Evolutionary conservation across 2,113 vertebrate species (phyloP), one percentile per base, ranked within the genome.

Genomic region (Astatotilapia flaviijosephi): DNA sequence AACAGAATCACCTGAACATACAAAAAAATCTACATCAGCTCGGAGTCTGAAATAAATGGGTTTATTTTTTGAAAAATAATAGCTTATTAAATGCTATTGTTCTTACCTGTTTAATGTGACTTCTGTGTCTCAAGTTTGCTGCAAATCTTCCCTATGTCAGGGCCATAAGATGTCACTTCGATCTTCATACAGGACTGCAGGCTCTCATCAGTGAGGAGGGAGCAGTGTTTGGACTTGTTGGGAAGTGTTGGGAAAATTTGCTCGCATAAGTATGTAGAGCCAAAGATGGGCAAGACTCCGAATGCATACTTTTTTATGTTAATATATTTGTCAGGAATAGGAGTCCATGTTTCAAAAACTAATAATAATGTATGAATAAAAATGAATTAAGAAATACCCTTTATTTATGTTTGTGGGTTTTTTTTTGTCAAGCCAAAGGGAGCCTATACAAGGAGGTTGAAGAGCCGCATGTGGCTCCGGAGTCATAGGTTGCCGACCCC

Each of bases 371-470:
- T 58, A 15, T 58, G 13, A 58, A 58, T 58, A 6, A 58, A 56
- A 28, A 31, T 58, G 26, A 28, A 58, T 28, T 58, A 58, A 58
- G 55, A 58, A 58, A 58, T 58, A 58, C 26, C 55, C 55, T 58
- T 58, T 58, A 28, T 58, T 58, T 58, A 58, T 58, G 55, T 28
- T 58, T 9, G 26, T 15, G 55, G 54, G 6, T 0, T 0, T 56
- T 26, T 56, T 54, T 56, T 56, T 58, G 26, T 58, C 55, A 9
- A 58, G 55, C 14, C 26, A 58, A 58, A 31, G 55, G 55, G 14
- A 58, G 55, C 26, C 14, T 31, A 31, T 31, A 31, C 55, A 58
- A 58, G 26, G 55, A 58, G 55, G 26, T 4, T 58, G 55, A 58
- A 58, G 55, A 58, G 26, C 55, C 3, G 14, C 55, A 58, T 58